phyloP scores from a whole-genome alignment of 2,797 vertebrate species.

The Danionella dracula region DNA sequence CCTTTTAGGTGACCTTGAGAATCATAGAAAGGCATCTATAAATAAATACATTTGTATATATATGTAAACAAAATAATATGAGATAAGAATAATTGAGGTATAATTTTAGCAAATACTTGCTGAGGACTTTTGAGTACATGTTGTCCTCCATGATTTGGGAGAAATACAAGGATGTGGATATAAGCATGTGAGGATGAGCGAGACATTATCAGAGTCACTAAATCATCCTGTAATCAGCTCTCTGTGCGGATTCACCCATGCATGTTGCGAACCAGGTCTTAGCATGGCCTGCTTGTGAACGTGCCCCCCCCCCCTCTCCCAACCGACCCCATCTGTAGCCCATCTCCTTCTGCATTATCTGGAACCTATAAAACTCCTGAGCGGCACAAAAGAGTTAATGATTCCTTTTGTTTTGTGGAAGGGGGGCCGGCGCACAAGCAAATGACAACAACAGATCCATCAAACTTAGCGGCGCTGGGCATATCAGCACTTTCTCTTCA shows the following conservation, averaged over 20 bases:
- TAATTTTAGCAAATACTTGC: no score
- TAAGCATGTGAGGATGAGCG: constrained; percentile 9
- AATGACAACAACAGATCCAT: constrained; percentile 79
- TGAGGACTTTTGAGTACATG: not conserved
- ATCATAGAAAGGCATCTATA: no score
- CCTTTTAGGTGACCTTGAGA: no score
- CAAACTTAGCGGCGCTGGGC: constrained; percentile 74
- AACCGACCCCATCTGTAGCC: constrained; percentile 71
- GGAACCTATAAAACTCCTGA: constrained; percentile 73
- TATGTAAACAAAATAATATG: no score
- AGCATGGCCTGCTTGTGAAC: constrained; percentile 50
- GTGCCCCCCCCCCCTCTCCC: constrained; percentile 45
- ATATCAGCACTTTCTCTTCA: constrained; percentile 72
- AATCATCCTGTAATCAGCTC: constrained; percentile 68
- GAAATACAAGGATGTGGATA: constrained; percentile 3
- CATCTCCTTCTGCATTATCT: constrained; percentile 71
- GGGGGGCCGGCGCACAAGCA: constrained; percentile 54
- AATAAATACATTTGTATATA: no score
- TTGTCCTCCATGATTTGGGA: constrained; percentile 1
- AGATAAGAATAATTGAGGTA: no score
- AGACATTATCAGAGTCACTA: constrained; percentile 58
- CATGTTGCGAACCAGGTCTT: constrained; percentile 56
- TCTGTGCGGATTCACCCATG: constrained; percentile 55
- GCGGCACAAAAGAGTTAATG: constrained; percentile 78
- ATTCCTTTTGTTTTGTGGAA: constrained; percentile 67